phyloP scores from a whole-genome alignment of 1,140 invertebrate genomes.

The Ditylenchus dipsaci region DNA sequence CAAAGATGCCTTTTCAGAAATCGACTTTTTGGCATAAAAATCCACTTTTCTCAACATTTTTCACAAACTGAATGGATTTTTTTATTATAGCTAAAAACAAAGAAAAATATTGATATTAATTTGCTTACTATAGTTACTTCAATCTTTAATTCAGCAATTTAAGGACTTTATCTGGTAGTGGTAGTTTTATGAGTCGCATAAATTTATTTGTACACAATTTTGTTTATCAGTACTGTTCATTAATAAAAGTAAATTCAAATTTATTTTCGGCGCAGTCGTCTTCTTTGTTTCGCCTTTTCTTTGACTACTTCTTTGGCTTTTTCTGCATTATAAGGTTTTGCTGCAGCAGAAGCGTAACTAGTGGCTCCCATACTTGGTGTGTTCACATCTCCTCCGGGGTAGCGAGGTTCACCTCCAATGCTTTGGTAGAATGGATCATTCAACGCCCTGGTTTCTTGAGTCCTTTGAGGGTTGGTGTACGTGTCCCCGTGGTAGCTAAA shows the following conservation, averaged over 20 bases:
- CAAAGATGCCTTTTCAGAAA: no score
- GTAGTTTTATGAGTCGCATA: no score
- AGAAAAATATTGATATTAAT: no score
- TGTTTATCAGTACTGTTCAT: no score
- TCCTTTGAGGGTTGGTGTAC: slow-evolving; percentile 17
- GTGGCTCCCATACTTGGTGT: not conserved
- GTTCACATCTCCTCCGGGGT: not conserved
- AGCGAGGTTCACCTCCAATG: slow-evolving; percentile 18
- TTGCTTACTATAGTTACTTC: no score
- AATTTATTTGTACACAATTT: no score
- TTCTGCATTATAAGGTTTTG: not conserved
- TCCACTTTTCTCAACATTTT: no score
- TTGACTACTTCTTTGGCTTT: not conserved
- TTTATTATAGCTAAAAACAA: no score
- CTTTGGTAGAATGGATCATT: slow-evolving; percentile 14
- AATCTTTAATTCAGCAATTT: no score
- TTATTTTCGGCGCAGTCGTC: not conserved
- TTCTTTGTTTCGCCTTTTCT: not conserved
- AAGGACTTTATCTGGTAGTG: no score
- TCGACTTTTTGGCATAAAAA: no score
- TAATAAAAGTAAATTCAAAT: not conserved
- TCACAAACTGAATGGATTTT: no score
- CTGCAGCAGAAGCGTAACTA: not conserved
- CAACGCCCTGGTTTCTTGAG: slow-evolving; percentile 7
- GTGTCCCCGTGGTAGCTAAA: not conserved